Percentiles rank a stretch among this genome's conserved stretches.
phyloP scores from a whole-genome alignment of 2,113 vertebrate genomes.

The Ahaetulla prasina region DNA sequence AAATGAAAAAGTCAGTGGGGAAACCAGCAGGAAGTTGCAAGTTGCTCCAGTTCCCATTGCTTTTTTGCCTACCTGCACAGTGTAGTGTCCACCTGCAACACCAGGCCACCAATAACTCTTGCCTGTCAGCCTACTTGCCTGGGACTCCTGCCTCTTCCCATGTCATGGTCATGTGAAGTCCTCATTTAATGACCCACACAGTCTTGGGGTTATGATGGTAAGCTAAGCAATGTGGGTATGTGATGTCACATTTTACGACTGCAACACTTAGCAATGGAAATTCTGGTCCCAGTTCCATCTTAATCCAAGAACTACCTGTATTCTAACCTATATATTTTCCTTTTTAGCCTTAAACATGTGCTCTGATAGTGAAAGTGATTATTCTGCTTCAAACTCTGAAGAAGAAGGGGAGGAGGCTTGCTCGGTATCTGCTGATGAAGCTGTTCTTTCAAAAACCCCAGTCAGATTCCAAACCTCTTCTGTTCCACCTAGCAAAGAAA shows the following conservation, averaged over 20 bases:
- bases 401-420: slow-evolving; percentile 67
- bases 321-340: slow-evolving; percentile 25
- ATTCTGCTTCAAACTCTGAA: slow-evolving; percentile 82
- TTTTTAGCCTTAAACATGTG: slow-evolving; percentile 69
- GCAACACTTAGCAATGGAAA: neutral
- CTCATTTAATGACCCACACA: neutral
- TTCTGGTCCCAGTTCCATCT: neutral
- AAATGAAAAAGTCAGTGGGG: neutral
- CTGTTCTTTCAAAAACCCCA: slow-evolving; percentile 54
- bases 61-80: neutral
- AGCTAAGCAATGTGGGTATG: neutral
- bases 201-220: neutral
- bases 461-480: slow-evolving; percentile 58
- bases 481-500: slow-evolving; percentile 64
- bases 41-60: neutral
- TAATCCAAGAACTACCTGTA: neutral
- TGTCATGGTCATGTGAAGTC: neutral
- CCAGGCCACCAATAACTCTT: neutral
- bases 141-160: neutral
- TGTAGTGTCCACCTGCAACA: neutral
- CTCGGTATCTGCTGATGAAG: slow-evolving; percentile 21
- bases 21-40: neutral
- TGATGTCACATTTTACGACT: neutral
- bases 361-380: slow-evolving; percentile 86
- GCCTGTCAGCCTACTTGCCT: neutral